phyloP scores from a whole-genome alignment of 2,113 vertebrate species.

The Pagrus major region DNA sequence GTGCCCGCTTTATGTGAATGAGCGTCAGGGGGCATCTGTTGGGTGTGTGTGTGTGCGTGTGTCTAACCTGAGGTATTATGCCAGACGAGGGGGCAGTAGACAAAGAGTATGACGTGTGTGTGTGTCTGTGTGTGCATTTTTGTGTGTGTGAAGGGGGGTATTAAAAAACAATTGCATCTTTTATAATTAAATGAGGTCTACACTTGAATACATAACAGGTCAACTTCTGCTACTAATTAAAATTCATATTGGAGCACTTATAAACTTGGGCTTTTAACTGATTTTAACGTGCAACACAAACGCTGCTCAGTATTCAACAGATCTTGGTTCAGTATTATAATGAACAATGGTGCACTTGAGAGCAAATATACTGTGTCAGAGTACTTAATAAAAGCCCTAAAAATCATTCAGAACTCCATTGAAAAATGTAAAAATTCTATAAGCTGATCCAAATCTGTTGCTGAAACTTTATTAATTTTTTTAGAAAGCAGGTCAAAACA shows the following conservation, averaged over 20 bases:
- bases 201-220: slow-evolving; percentile 63
- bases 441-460: neutral
- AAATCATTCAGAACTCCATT: neutral
- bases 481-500: neutral
- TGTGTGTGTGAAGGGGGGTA: slow-evolving; percentile 36
- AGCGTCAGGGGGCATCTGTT: slow-evolving; percentile 81
- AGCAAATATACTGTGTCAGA: neutral
- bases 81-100: slow-evolving; percentile 65
- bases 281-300: neutral
- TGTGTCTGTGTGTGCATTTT: slow-evolving; percentile 26
- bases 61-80: slow-evolving; percentile 74
- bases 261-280: neutral
- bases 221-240: slow-evolving; percentile 58
- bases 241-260: slow-evolving; percentile 18
- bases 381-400: neutral
- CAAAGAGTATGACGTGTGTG: slow-evolving; percentile 59
- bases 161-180: slow-evolving; percentile 69
- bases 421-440: neutral
- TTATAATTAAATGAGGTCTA: slow-evolving; percentile 71
- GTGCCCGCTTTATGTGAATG: slow-evolving; percentile 76
- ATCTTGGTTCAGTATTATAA: too few species aligned
- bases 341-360: neutral
- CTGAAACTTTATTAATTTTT: neutral
- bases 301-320: neutral
- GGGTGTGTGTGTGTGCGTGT: slow-evolving; percentile 47